A percentile compares a stretch with the other conserved stretches of the same genome.
Conservation (phyloP, 2,888 invertebrate genomes). For the Mystacides longicornis region DNA sequence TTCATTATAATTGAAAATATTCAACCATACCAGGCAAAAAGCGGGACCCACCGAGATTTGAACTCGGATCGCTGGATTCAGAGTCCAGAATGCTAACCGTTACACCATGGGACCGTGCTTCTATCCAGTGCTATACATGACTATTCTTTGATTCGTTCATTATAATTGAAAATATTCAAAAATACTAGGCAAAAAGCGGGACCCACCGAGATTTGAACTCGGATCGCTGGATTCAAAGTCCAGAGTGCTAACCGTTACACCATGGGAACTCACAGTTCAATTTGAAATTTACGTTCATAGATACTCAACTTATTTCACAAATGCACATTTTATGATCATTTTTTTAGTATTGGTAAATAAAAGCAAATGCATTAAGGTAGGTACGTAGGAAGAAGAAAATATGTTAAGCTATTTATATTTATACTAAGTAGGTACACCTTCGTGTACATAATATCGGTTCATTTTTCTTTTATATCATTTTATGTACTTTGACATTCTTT, state of each 20-base stretch:
- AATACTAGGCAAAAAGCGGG: constrained; percentile 30
- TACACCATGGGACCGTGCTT: constrained; percentile 59
- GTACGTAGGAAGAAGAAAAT: too few species aligned
- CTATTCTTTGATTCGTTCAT: neutral
- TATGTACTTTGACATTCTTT: too few species aligned
- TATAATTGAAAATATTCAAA: neutral
- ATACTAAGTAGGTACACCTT: too few species aligned
- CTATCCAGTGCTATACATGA: too few species aligned
- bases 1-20: neutral
- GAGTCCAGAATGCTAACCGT: constrained; percentile 59
- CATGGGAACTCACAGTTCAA: constrained; percentile 47
- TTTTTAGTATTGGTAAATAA: too few species aligned
- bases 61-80: constrained; percentile 57
- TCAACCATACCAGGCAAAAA: neutral
- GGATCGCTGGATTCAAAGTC: constrained; percentile 58
- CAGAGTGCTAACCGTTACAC: constrained; percentile 60
- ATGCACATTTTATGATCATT: too few species aligned
- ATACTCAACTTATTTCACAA: too few species aligned
- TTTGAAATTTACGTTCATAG: too few species aligned
- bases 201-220: constrained; percentile 56
- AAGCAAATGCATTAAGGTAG: too few species aligned
- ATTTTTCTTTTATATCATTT: too few species aligned
- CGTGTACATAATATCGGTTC: too few species aligned
- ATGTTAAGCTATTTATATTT: too few species aligned
- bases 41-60: constrained; percentile 54